Percentiles rank a stretch among this genome's conserved stretches.
These are phyloP conservation scores for Teleogryllus oceanicus DNA, from an alignment of 2,888 invertebrate genomes.

Conservation along the genomic window DNA sequence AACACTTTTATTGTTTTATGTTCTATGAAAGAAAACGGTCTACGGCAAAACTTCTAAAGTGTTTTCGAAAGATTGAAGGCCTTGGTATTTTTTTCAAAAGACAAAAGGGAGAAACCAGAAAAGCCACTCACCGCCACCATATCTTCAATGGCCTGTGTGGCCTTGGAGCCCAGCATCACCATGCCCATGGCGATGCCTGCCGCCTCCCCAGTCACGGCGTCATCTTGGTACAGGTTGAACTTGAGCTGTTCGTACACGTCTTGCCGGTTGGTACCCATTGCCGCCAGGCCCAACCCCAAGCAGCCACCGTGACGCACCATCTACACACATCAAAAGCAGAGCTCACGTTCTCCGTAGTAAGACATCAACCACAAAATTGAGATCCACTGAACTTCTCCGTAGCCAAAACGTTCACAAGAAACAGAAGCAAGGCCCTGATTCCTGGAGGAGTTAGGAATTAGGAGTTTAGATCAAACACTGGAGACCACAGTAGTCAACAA, in stretches of 20 bases:
- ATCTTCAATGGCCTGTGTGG: slow-evolving; percentile 83
- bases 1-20: too few relatives aligned
- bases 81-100: too few relatives aligned
- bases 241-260: slow-evolving; percentile 96
- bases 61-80: too few relatives aligned
- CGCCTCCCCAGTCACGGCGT: slow-evolving; percentile 98
- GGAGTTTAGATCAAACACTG: too few relatives aligned
- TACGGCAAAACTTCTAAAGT: too few relatives aligned
- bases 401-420: too few relatives aligned
- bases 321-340: slow-evolving; percentile 43
- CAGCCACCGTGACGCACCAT: slow-evolving; percentile 98
- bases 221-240: slow-evolving; percentile 95
- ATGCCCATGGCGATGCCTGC: slow-evolving; percentile 99
- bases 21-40: too few relatives aligned
- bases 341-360: too few relatives aligned
- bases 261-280: slow-evolving; percentile 94
- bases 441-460: too few relatives aligned
- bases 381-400: background rate
- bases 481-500: too few relatives aligned
- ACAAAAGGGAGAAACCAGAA: too few relatives aligned
- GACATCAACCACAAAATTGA: background rate
- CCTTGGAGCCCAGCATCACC: slow-evolving; percentile 96
- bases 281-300: slow-evolving; percentile 92
- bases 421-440: too few relatives aligned
- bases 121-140: slow-evolving; percentile 74